These are phyloP conservation scores for Crenuchus spilurus DNA, from an alignment of 2,797 vertebrate species.

Conservation along the genomic window DNA sequence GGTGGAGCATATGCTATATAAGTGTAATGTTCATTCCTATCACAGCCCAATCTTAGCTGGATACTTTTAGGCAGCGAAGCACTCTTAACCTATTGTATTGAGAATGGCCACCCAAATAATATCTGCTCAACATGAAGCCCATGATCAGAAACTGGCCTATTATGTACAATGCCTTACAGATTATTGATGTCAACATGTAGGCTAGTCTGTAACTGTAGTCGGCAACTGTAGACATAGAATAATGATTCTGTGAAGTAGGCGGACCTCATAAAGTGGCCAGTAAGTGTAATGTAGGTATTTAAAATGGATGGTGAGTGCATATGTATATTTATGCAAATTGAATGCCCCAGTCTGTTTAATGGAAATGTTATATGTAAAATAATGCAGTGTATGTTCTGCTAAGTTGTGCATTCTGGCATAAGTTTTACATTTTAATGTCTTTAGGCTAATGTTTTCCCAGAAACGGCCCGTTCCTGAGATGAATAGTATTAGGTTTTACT, in stretches of 20 bases:
- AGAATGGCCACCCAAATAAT: no score
- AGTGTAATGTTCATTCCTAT: no score
- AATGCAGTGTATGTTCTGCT: constrained; percentile 1
- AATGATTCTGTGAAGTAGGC: not conserved
- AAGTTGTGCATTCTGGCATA: constrained; percentile 18
- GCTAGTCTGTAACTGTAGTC: no score
- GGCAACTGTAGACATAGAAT: no score
- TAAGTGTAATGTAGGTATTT: not conserved
- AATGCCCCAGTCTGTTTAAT: constrained; percentile 20
- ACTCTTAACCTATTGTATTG: no score
- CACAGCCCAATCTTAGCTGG: no score
- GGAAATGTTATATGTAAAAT: constrained; percentile 23
- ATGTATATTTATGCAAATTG: constrained; percentile 38
- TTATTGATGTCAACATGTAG: no score
- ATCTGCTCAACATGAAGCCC: no score
- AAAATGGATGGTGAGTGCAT: not conserved
- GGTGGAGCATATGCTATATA: no score
- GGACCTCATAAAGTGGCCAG: not conserved
- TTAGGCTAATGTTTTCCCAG: constrained; percentile 17
- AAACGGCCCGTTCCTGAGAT: constrained; percentile 9
- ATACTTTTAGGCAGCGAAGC: no score
- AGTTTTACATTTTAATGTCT: constrained; percentile 25
- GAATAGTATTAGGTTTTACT: constrained; percentile 19
- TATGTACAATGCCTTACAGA: no score
- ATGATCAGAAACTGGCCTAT: no score